phyloP scores from a whole-genome alignment of 2,888 invertebrate genomes.

The Drosophila putrida region DNA sequence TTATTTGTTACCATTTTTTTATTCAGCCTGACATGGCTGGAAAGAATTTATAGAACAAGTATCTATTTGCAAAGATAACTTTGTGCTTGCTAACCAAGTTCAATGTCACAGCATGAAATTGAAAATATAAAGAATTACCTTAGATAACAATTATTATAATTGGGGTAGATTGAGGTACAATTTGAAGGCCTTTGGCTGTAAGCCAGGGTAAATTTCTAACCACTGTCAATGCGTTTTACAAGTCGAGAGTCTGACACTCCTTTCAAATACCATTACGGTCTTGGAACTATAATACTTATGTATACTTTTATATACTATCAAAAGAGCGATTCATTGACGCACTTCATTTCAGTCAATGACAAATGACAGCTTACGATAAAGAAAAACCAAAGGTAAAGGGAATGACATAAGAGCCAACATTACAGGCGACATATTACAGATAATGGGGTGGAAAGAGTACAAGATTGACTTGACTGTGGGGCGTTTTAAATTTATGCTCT shows the following conservation, averaged over 20 bases:
- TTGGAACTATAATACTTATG: not conserved
- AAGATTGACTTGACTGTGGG: conserved; percentile 1
- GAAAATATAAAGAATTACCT: too few relatives aligned
- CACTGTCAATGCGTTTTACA: conserved; percentile 25
- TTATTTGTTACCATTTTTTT: too few relatives aligned
- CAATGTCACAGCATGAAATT: too few relatives aligned
- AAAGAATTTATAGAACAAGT: too few relatives aligned
- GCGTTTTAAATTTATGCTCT: conserved; percentile 69
- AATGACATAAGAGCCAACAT: conserved; percentile 53
- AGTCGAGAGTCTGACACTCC: conserved; percentile 7
- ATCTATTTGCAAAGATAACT: not conserved
- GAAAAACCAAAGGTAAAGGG: not conserved
- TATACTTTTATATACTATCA: not conserved
- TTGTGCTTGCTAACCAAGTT: not conserved
- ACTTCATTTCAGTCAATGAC: conserved; percentile 59
- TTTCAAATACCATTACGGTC: conserved; percentile 11
- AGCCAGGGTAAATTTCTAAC: conserved; percentile 35
- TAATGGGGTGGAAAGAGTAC: not conserved
- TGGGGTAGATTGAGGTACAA: not conserved
- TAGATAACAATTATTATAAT: not conserved
- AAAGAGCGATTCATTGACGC: conserved; percentile 43
- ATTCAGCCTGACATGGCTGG: too few relatives aligned
- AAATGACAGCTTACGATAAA: conserved; percentile 45
- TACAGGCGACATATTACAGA: conserved; percentile 57
- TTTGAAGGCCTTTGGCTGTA: too few relatives aligned